Evolutionary conservation across 2,113 vertebrate genomes (phyloP), one percentile per base, ranked within the genome.

Genomic region (Ivindomyrus marchei): DNA sequence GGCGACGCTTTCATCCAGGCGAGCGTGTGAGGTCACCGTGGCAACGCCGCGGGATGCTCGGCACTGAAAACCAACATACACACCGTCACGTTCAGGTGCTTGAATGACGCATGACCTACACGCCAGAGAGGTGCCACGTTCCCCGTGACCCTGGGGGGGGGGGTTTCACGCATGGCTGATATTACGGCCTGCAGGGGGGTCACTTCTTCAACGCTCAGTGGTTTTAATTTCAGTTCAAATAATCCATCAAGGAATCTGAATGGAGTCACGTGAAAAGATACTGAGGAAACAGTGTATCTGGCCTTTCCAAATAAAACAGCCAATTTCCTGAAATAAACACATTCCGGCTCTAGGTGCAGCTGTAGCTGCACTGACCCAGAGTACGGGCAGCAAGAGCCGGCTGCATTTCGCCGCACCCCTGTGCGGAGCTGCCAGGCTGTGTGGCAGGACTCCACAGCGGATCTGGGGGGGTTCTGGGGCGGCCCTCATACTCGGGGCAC

Each of bases 381-480:
- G 70, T 39, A 31, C 70, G 8, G 70, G 15, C 31, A 1, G 27
- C 70, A 13, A 39, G 70, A 39, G n/a, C 27, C 9, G 27, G 10
- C 66, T 3, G 7, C 66, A 10, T 31, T n/a, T 11, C 10, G 3
- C n/a, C n/a, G 9, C 10, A n/a, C 62, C 62, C 62, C n/a, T 70
- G 62, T 70, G 62, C 8, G 10, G 62, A 9, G 13, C 31, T 77
- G 70, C 27, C 70, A 70, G 87, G 77, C 91, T 90, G 80, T 90
- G 88, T 89, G 91, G 90, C 90, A 92, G 50, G n/a, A 10, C 74
- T 92, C 92, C 93, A 93, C 85, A 62, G 88, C 88, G 85, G 89
- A 92, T 86, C 90, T 86, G 90, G 87, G 31, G 83, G 88, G 92
- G 91, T 93, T 91, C 91, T 90, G 85, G 52, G 85, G 88, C 66